Conservation (phyloP, 2,888 invertebrate genomes). For the Synanthedon vespiformis region DNA sequence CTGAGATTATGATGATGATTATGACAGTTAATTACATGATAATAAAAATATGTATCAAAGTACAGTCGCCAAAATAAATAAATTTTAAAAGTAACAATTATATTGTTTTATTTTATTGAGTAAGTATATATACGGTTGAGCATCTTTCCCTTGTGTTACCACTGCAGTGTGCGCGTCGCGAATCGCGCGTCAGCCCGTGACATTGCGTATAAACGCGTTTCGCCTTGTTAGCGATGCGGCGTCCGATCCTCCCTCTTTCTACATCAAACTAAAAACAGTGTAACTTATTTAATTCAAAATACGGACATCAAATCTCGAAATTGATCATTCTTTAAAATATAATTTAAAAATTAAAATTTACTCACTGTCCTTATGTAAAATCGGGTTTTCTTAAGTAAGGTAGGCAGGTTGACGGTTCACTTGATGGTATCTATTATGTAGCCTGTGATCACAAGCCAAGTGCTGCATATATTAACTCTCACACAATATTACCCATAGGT, state of each 20-base stretch:
- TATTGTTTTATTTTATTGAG: background rate
- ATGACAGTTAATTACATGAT: background rate
- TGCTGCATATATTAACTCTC: too few species aligned
- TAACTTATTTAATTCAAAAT: background rate
- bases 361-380: too few species aligned
- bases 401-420: too few species aligned
- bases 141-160: background rate
- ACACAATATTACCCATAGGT: too few species aligned
- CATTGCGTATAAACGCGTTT: conserved; percentile 37
- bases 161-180: conserved; percentile 35
- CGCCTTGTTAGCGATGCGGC: conserved; percentile 38
- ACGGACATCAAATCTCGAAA: background rate
- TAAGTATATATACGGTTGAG: background rate
- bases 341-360: background rate
- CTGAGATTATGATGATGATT: too few species aligned
- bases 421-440: too few species aligned
- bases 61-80: background rate
- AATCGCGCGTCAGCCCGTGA: conserved; percentile 56
- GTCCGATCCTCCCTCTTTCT: conserved; percentile 8
- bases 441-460: too few species aligned
- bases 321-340: background rate
- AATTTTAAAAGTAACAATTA: background rate
- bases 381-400: too few species aligned
- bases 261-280: background rate
- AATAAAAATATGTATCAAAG: background rate